Evolutionary conservation across 2,113 vertebrate species (phyloP).

Genomic region (Hepsetus odoe): DNA sequence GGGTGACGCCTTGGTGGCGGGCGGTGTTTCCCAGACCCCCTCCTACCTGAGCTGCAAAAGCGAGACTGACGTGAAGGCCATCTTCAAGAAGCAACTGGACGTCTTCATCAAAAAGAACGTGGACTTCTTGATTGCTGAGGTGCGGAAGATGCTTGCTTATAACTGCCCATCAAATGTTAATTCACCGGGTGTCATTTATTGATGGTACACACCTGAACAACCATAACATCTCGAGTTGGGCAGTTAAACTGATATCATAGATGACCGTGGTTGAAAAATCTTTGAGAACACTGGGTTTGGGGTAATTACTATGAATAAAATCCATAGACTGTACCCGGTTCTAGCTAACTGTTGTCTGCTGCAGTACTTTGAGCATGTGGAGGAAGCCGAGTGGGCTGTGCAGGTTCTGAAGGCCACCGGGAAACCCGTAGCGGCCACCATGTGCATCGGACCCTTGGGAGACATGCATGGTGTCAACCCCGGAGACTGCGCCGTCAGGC

Average conservation of each 20-base stretch:
- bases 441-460: constrained; percentile 94
- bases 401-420: constrained; percentile 86
- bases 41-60: constrained; percentile 94
- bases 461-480: constrained; percentile 87
- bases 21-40: constrained; percentile 90
- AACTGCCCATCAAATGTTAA: too few relatives aligned
- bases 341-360: constrained; percentile 22
- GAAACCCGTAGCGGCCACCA: constrained; percentile 85
- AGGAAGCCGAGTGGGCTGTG: constrained; percentile 96
- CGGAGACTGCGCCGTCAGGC: constrained; percentile 88
- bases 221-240: too few relatives aligned
- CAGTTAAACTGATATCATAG: too few relatives aligned
- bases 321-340: too few relatives aligned
- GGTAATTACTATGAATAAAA: background rate
- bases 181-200: background rate
- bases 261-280: too few relatives aligned
- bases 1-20: constrained; percentile 93
- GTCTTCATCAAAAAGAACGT: constrained; percentile 90
- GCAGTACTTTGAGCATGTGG: constrained; percentile 97
- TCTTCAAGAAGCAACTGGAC: constrained; percentile 86
- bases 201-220: too few relatives aligned
- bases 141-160: constrained; percentile 58
- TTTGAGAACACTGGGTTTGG: too few relatives aligned
- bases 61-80: constrained; percentile 85
- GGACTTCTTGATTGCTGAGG: constrained; percentile 97